Evolutionary conservation across 2,888 invertebrate genomes (phyloP).

Genomic region (Eristalis pertinax): DNA sequence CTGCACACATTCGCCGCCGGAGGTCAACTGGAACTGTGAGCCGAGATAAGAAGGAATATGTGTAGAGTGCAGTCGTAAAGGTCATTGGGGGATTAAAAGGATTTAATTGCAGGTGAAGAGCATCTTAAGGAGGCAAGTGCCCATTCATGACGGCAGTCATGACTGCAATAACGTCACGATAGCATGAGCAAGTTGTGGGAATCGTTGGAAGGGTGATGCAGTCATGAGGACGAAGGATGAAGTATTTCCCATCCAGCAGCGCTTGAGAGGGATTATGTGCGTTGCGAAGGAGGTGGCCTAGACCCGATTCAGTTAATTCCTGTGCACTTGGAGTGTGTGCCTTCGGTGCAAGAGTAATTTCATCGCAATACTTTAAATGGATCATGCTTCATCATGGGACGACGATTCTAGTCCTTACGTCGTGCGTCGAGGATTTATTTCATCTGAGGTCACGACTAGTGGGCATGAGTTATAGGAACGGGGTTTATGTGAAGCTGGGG

Average conservation of each 20-base stretch:
- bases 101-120: slow-evolving; percentile 4
- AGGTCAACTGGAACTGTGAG: not conserved
- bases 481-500: too few species aligned
- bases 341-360: not conserved
- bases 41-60: not conserved
- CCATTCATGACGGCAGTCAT: not conserved
- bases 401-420: too few species aligned
- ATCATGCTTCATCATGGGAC: too few species aligned
- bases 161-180: not conserved
- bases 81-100: slow-evolving; percentile 16
- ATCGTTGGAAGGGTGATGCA: not conserved
- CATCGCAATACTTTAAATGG: not conserved
- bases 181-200: not conserved
- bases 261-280: not conserved
- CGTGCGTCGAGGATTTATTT: too few species aligned
- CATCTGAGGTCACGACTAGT: too few species aligned
- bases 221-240: not conserved
- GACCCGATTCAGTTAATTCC: not conserved
- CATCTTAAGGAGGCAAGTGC: not conserved
- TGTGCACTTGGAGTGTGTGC: not conserved
- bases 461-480: too few species aligned
- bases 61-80: slow-evolving; percentile 15
- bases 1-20: not conserved
- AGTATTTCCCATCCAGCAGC: not conserved
- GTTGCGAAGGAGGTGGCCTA: not conserved